These are phyloP conservation scores for Drosophila micromelanica DNA, from an alignment of 1,140 invertebrate species.

Conservation along the genomic window DNA sequence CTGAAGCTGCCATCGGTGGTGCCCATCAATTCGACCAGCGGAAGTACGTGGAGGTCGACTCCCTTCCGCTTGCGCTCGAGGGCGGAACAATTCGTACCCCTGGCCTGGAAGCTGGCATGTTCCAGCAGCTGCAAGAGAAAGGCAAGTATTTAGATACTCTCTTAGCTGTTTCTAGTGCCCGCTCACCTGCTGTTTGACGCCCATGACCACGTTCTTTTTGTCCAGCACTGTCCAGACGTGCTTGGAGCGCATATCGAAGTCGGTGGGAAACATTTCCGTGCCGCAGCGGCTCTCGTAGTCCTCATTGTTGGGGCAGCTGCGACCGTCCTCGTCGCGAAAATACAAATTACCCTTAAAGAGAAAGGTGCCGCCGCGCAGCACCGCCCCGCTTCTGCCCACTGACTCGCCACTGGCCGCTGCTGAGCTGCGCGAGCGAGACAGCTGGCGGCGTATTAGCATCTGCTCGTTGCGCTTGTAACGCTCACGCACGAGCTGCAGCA, in stretches of 20 bases:
- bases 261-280: constrained; percentile 79
- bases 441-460: constrained; percentile 50
- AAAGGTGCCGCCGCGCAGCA: constrained; percentile 68
- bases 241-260: constrained; percentile 64
- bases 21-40: constrained; percentile 46
- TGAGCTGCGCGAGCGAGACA: constrained; percentile 14
- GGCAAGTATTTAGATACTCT: not conserved
- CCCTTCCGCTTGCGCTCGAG: constrained; percentile 28
- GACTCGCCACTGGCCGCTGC: not conserved
- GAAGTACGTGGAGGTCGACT: constrained; percentile 41
- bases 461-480: constrained; percentile 63
- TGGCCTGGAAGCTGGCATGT: constrained; percentile 8
- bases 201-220: constrained; percentile 70
- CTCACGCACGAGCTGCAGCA: constrained; percentile 43
- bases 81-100: not conserved
- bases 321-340: constrained; percentile 70
- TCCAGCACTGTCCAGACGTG: constrained; percentile 71
- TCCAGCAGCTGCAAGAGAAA: constrained; percentile 46
- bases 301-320: constrained; percentile 75
- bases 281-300: constrained; percentile 67
- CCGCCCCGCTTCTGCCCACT: constrained; percentile 42
- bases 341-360: constrained; percentile 75
- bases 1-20: constrained; percentile 57
- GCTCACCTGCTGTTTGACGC: constrained; percentile 75
- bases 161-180: not conserved